Conservation (phyloP, 2,888 invertebrate genomes). For the Eristalis pertinax region DNA sequence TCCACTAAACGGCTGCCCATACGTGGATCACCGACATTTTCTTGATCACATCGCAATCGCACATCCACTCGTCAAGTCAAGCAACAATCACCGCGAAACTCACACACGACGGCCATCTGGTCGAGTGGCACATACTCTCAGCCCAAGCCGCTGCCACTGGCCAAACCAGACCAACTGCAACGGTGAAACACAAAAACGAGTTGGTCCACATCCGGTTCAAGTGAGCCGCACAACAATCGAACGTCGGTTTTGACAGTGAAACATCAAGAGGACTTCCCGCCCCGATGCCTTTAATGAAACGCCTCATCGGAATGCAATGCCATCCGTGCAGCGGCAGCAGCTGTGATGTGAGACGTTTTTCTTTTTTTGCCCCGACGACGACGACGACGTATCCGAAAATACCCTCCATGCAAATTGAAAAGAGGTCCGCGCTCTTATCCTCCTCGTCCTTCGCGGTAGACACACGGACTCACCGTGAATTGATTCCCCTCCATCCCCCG, state of each 20-base stretch:
- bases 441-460: not conserved
- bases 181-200: conserved; percentile 33
- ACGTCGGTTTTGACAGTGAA: conserved; percentile 27
- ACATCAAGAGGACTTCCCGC: conserved; percentile 28
- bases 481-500: conserved; percentile 43
- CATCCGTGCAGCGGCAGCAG: conserved; percentile 48
- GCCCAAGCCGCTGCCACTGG: not conserved
- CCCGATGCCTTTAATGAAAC: conserved; percentile 6
- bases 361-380: not conserved
- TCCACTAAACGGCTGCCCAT: no score
- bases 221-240: conserved; percentile 39
- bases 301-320: conserved; percentile 31
- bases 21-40: no score
- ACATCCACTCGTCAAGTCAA: no score
- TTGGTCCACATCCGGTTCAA: conserved; percentile 61
- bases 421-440: conserved; percentile 30
- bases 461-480: conserved; percentile 34
- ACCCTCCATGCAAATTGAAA: conserved; percentile 62
- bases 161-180: not conserved
- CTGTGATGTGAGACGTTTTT: conserved; percentile 16
- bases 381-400: conserved; percentile 47
- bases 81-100: not conserved
- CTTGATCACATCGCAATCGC: no score
- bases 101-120: not conserved
- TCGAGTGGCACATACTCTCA: not conserved